Evolutionary conservation across 1,140 invertebrate species (phyloP), one percentile per base, ranked within the genome.

Genomic region (Diplogasteroides magnus): DNA sequence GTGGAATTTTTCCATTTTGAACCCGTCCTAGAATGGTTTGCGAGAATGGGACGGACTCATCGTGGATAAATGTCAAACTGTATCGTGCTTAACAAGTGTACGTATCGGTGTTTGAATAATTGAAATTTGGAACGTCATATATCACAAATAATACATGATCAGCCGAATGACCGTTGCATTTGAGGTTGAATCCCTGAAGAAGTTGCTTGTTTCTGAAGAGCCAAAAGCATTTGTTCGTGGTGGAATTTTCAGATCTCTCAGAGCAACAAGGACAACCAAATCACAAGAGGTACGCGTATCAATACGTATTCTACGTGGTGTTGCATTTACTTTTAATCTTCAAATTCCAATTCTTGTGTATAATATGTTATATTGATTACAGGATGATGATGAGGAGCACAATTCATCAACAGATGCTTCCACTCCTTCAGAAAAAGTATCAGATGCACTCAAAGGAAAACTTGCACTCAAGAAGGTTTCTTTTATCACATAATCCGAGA

Each of bases 131-230:
- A 48, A 48, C 37, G 37, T 11, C 37, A 19, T 19, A 48, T 48
- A 48, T 48, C 37, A 48, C 6, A 48, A 48, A 48, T 48, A 48
- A 48, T 48, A 19, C 6, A 19, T 48, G 19, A 11, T 48, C 19
- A 48, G 6, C 19, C 37, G 37, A 48, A 11, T 19, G 37, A 48
- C 19, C 6, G 65, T 67, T 28, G 55, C 59, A 3, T 27, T 58
- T 2, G 31, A 68, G 31, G 64, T 61, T 0, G 59, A 28, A 2
- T 64, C 70, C 0, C 64, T 72, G 2, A 72, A 72, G 56, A 72
- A 72, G 27, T 29, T 72, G n/a, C 37, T 72, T 0, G 67, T 65
- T 2, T 71, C 68, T 55, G 70, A 72, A 27, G 64, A 72, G 31
- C 62, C 62, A 26, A 61, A 58, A 29, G 58, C 32, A 27, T 72